These are phyloP conservation scores for Branchinecta sandiegonensis DNA, from an alignment of 2,888 invertebrate species.

Conservation along the genomic window DNA sequence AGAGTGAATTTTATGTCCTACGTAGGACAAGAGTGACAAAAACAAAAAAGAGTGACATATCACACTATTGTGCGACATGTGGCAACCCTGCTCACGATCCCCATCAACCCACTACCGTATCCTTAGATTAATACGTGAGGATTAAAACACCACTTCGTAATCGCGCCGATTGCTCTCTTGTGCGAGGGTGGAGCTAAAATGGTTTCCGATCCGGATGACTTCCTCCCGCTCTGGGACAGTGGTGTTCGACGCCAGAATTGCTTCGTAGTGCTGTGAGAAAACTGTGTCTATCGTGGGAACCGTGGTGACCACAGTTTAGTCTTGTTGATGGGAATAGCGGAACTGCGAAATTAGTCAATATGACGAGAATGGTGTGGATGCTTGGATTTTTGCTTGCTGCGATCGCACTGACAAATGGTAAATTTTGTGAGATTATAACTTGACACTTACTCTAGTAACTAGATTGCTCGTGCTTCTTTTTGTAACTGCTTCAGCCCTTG, in stretches of 20 bases:
- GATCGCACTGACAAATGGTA: neutral
- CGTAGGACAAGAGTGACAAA: too few relatives aligned
- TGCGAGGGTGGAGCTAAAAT: neutral
- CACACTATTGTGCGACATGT: too few relatives aligned
- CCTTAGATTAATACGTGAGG: too few relatives aligned
- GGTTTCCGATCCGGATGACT: constrained; percentile 12
- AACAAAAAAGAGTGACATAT: too few relatives aligned
- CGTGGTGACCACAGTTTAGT: constrained; percentile 9
- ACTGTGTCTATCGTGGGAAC: neutral
- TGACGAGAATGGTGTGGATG: neutral
- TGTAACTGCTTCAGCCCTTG: too few relatives aligned
- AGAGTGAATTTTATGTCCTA: too few relatives aligned
- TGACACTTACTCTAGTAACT: neutral
- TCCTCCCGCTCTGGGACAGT: constrained; percentile 2
- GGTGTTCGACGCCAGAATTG: neutral
- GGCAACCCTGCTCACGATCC: too few relatives aligned
- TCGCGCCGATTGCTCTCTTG: too few relatives aligned
- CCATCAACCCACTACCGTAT: too few relatives aligned
- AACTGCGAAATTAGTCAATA: constrained; percentile 11
- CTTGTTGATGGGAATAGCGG: constrained; percentile 7
- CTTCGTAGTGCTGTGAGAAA: neutral
- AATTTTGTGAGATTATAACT: neutral
- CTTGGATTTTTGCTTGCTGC: constrained; percentile 9
- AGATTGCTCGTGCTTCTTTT: too few relatives aligned
- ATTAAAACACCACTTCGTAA: too few relatives aligned